phyloP scores from a whole-genome alignment of 2,113 vertebrate genomes.

The Syrrhaptes paradoxus region DNA sequence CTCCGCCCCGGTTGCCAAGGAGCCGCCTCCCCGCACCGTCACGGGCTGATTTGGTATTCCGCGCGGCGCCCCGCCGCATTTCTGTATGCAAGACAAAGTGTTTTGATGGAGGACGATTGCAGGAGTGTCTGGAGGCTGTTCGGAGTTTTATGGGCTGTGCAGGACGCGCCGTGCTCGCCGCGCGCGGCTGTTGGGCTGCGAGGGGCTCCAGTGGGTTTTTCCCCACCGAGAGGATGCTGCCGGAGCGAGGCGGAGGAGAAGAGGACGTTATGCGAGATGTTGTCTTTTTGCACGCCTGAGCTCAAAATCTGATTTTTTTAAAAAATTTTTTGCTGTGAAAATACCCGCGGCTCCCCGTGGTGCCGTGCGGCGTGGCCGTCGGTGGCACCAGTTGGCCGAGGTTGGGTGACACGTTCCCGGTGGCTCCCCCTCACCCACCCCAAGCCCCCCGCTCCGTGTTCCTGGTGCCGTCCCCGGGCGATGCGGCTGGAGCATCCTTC shows the following conservation, averaged over 20 bases:
- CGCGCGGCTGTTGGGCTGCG: not conserved
- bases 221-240: slow-evolving; percentile 76
- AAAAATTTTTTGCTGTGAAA: no score
- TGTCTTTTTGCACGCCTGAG: no score
- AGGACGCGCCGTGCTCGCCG: slow-evolving; percentile 76
- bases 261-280: no score
- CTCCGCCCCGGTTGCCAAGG: slow-evolving; percentile 89
- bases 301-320: not conserved
- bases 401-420: no score
- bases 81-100: slow-evolving; percentile 99
- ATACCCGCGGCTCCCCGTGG: no score
- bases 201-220: slow-evolving; percentile 72
- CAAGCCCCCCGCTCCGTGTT: no score
- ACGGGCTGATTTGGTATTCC: slow-evolving; percentile 99
- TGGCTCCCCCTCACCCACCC: no score
- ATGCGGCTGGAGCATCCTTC: no score
- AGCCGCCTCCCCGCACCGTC: slow-evolving; percentile 94
- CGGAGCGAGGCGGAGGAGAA: slow-evolving; percentile 6
- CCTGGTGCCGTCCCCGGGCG: no score
- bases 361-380: no score
- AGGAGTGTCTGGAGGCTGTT: slow-evolving; percentile 94
- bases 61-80: slow-evolving; percentile 92
- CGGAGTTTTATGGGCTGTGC: slow-evolving; percentile 98
- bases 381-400: no score
- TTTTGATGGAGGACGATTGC: slow-evolving; percentile 99